Evolutionary conservation across 2,888 invertebrate species (phyloP).

Genomic region (Parelbella ahira): DNA sequence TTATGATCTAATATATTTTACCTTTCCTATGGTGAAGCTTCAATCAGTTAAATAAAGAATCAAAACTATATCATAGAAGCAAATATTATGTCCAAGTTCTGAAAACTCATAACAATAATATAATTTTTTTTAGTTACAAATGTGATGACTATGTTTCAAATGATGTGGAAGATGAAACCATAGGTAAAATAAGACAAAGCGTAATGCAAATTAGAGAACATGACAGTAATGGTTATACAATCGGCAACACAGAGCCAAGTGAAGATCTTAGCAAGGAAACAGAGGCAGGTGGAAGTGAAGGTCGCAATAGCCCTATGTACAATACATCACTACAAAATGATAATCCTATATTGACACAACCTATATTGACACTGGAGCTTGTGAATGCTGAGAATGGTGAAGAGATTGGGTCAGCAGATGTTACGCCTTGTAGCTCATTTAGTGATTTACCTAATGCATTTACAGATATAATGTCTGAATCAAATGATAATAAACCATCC

Average conservation of each 20-base stretch:
- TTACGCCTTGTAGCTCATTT: slow-evolving; percentile 40
- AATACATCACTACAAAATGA: slow-evolving; percentile 34
- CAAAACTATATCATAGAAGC: no score
- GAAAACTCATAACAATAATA: no score
- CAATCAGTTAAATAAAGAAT: no score
- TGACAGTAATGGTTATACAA: slow-evolving; percentile 34
- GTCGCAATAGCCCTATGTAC: slow-evolving; percentile 37
- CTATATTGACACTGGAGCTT: slow-evolving; percentile 31
- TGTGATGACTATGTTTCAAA: slow-evolving; percentile 90
- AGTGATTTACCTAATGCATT: slow-evolving; percentile 39
- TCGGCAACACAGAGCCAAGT: slow-evolving; percentile 40
- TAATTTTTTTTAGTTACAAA: slow-evolving; percentile 83
- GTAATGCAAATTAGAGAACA: slow-evolving; percentile 52
- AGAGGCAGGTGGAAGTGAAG: slow-evolving; percentile 41
- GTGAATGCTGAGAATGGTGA: slow-evolving; percentile 33
- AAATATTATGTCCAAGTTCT: no score
- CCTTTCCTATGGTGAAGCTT: no score
- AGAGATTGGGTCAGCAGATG: slow-evolving; percentile 35
- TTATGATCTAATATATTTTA: no score
- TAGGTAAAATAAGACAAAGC: slow-evolving; percentile 80
- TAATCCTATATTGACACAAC: no score
- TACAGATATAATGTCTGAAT: slow-evolving; percentile 36
- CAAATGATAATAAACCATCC: slow-evolving; percentile 47
- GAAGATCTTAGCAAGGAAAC: slow-evolving; percentile 50
- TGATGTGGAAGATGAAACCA: slow-evolving; percentile 80